These are phyloP conservation scores for Clivina fossor DNA, from an alignment of 2,888 invertebrate species.

Conservation along the genomic window DNA sequence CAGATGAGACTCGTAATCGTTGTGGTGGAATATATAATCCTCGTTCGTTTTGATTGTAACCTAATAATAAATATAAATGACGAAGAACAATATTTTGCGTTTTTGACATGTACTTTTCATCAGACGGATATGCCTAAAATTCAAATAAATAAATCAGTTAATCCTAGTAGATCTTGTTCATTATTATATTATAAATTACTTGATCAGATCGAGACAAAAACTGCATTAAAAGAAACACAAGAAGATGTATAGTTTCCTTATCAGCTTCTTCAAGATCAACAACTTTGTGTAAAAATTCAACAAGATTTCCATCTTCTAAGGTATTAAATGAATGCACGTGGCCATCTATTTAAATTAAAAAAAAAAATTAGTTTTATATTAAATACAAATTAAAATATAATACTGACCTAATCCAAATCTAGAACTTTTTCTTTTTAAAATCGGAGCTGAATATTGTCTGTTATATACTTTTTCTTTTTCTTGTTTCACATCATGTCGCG, in stretches of 20 bases:
- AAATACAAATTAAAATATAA: slow-evolving; percentile 34
- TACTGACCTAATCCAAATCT: slow-evolving; percentile 89
- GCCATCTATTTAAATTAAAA: slow-evolving; percentile 61
- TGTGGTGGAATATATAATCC: slow-evolving; percentile 89
- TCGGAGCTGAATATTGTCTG: slow-evolving; percentile 94
- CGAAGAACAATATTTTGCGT: slow-evolving; percentile 85
- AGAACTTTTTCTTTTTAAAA: slow-evolving; percentile 89
- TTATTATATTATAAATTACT: slow-evolving; percentile 45
- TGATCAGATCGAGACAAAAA: slow-evolving; percentile 83
- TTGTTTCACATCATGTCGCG: slow-evolving; percentile 72
- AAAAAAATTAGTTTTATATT: background rate
- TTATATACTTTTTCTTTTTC: slow-evolving; percentile 85
- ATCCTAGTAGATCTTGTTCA: background rate
- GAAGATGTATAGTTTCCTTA: slow-evolving; percentile 89
- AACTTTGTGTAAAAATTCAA: slow-evolving; percentile 79
- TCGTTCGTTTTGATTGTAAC: slow-evolving; percentile 89
- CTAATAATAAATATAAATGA: slow-evolving; percentile 88
- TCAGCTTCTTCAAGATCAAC: slow-evolving; percentile 94
- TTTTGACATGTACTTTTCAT: slow-evolving; percentile 78
- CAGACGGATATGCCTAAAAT: slow-evolving; percentile 74
- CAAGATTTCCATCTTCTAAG: slow-evolving; percentile 77
- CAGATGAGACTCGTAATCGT: slow-evolving; percentile 84
- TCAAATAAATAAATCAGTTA: slow-evolving; percentile 19
- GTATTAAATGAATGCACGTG: slow-evolving; percentile 83
- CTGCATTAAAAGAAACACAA: slow-evolving; percentile 96